Evolutionary conservation across 2,888 invertebrate species (phyloP).

Genomic region (Scaptomyza polygonia): DNA sequence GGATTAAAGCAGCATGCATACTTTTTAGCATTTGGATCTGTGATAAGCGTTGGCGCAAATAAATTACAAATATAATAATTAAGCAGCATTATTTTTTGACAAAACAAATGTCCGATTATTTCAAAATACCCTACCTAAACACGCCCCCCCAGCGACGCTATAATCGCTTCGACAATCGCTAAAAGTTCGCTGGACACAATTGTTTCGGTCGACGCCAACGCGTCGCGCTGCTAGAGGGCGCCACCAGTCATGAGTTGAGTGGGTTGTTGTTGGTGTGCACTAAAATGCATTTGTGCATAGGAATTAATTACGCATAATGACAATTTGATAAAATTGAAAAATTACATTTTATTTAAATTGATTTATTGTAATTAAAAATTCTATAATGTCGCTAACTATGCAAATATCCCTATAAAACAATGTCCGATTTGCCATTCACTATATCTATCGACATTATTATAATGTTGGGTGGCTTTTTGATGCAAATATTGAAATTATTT

Average conservation of each 20-base stretch:
- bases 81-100: slow-evolving; percentile 80
- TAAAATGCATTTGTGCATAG: slow-evolving; percentile 77
- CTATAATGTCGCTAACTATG: slow-evolving; percentile 44
- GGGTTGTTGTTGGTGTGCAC: slow-evolving; percentile 18
- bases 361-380: slow-evolving; percentile 83
- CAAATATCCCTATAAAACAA: slow-evolving; percentile 28
- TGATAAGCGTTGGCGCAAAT: slow-evolving; percentile 75
- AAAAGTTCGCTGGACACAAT: slow-evolving; percentile 35
- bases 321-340: slow-evolving; percentile 83
- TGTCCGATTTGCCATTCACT: slow-evolving; percentile 23
- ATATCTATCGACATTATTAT: not conserved
- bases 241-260: not conserved
- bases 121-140: not conserved
- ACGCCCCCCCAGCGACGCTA: slow-evolving; percentile 1
- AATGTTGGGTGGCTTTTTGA: too few relatives aligned
- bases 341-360: slow-evolving; percentile 81
- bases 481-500: not conserved
- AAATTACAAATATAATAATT: slow-evolving; percentile 82
- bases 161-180: slow-evolving; percentile 47
- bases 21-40: slow-evolving; percentile 71
- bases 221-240: slow-evolving; percentile 11
- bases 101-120: slow-evolving; percentile 70
- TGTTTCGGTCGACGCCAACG: slow-evolving; percentile 20
- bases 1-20: slow-evolving; percentile 66
- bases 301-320: slow-evolving; percentile 83